Conservation (phyloP, 2,113 vertebrate genomes). For the Etia nguti region DNA sequence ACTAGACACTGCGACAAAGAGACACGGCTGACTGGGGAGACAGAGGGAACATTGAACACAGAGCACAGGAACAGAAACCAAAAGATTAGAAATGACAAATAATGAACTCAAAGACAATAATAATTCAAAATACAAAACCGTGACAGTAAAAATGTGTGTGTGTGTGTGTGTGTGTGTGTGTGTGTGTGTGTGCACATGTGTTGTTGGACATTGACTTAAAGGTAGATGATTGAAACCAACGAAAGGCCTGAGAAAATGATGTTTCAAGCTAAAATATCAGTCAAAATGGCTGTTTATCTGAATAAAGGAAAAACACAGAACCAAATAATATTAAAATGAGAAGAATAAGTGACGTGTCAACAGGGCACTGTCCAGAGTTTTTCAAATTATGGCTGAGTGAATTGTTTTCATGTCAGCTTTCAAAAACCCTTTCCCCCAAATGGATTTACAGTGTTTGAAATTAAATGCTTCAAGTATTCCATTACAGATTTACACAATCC, state of each 20-base stretch:
- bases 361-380: neutral
- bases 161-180: neutral
- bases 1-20: neutral
- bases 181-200: neutral
- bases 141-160: neutral
- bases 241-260: neutral
- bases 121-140: neutral
- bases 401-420: neutral
- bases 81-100: neutral
- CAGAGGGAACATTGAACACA: neutral
- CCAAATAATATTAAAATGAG: neutral
- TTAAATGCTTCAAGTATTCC: constrained; percentile 41
- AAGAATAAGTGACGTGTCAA: neutral
- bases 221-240: neutral
- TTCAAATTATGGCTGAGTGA: constrained; percentile 1
- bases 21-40: neutral
- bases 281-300: neutral
- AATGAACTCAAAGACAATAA: neutral
- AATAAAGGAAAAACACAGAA: neutral
- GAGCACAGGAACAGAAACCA: neutral
- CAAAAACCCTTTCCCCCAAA: neutral
- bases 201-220: neutral
- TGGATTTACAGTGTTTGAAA: constrained; percentile 18
- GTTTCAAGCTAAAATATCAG: neutral
- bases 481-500: neutral